phyloP scores from a whole-genome alignment of 1,140 invertebrate genomes.

The Whitmania pigra region DNA sequence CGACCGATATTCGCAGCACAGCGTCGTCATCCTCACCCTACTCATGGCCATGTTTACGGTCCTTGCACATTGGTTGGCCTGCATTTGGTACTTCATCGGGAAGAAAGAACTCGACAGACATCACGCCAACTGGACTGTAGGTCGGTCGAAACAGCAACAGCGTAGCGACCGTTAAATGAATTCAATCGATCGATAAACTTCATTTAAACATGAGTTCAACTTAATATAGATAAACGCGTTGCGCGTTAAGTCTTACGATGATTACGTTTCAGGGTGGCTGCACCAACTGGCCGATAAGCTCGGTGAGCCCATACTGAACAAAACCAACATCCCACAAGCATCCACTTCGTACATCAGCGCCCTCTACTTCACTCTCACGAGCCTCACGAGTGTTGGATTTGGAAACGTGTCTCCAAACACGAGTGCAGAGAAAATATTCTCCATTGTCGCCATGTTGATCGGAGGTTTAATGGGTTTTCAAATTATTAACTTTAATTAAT shows the following conservation, averaged over 20 bases:
- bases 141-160: background rate
- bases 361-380: constrained; percentile 88
- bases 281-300: constrained; percentile 36
- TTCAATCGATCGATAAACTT: background rate
- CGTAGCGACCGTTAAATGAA: background rate
- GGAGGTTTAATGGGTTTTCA: constrained; percentile 54
- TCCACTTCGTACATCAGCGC: constrained; percentile 67
- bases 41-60: constrained; percentile 29
- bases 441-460: constrained; percentile 82
- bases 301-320: constrained; percentile 30
- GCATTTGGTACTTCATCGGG: constrained; percentile 28
- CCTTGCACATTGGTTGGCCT: constrained; percentile 29
- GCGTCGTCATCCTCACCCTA: constrained; percentile 24
- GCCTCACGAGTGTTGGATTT: constrained; percentile 87
- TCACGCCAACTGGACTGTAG: constrained; percentile 22
- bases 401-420: constrained; percentile 94
- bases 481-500: no score
- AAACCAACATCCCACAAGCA: constrained; percentile 36
- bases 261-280: constrained; percentile 38
- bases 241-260: no score
- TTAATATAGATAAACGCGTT: no score
- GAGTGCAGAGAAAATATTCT: constrained; percentile 75
- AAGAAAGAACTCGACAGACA: constrained; percentile 25
- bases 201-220: no score
- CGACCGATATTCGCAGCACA: constrained; percentile 26